These are phyloP conservation scores for Caenorhabditis zanzibari DNA, from an alignment of 2,888 invertebrate species.

Conservation along the genomic window DNA sequence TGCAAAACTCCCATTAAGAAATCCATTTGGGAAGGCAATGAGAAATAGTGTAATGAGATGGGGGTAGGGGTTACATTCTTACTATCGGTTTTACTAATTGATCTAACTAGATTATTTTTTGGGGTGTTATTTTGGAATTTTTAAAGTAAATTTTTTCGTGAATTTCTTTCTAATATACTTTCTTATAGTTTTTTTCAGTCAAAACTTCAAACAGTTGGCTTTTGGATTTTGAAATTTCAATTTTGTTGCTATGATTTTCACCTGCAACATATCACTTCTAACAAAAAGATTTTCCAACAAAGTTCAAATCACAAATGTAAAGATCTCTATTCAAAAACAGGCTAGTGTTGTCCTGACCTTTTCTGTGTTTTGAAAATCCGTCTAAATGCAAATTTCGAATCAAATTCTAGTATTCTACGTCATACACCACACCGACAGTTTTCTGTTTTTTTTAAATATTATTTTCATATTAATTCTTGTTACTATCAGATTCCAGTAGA, in stretches of 20 bases:
- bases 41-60: constrained; percentile 36
- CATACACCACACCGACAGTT: background rate
- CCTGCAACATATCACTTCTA: background rate
- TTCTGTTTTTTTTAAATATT: background rate
- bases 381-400: constrained; percentile 50
- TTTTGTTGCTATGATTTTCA: background rate
- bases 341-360: constrained; percentile 2
- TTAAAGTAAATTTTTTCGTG: background rate
- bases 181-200: background rate
- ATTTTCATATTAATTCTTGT: too few relatives aligned
- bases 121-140: too few relatives aligned
- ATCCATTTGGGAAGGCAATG: constrained; percentile 30
- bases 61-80: constrained; percentile 25
- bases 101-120: constrained; percentile 4
- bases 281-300: background rate
- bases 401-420: constrained; percentile 14
- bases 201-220: background rate
- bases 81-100: constrained; percentile 23
- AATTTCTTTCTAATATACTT: background rate
- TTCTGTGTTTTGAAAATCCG: constrained; percentile 43
- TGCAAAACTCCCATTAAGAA: constrained; percentile 50
- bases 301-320: background rate
- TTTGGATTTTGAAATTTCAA: too few relatives aligned
- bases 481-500: background rate
- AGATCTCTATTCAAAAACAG: constrained; percentile 29